These are phyloP conservation scores for Nyctalus aviator DNA, from an alignment of 2,797 vertebrate genomes.

Conservation along the genomic window DNA sequence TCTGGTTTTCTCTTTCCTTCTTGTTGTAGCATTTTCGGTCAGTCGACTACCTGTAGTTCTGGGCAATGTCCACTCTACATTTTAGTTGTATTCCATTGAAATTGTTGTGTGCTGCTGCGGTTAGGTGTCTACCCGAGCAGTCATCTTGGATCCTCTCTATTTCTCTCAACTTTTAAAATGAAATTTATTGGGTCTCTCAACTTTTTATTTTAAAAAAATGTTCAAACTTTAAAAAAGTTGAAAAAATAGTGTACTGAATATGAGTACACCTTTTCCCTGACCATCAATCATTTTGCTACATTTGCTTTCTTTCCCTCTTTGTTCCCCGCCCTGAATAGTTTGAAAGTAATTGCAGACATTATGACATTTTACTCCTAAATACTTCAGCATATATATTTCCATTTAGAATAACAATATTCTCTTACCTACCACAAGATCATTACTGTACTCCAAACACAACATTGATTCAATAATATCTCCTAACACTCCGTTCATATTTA, in stretches of 20 bases:
- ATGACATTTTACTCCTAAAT: constrained; percentile 4
- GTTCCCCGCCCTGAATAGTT: not conserved
- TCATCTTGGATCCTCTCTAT: no score
- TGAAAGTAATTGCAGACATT: not conserved
- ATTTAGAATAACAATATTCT: constrained; percentile 8
- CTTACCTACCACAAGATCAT: not conserved
- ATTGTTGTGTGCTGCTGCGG: no score
- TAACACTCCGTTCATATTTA: not conserved
- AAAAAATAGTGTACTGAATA: not conserved
- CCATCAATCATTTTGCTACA: not conserved
- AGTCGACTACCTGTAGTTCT: no score
- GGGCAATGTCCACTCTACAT: no score
- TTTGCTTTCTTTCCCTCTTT: not conserved
- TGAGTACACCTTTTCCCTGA: not conserved
- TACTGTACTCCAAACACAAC: not conserved
- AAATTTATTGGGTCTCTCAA: not conserved
- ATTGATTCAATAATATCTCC: constrained; percentile 1
- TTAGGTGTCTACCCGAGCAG: no score
- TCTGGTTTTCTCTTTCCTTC: no score
- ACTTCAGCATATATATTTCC: not conserved
- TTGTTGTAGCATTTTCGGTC: no score
- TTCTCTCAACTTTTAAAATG: not conserved
- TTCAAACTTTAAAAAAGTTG: not conserved
- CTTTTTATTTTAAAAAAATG: not conserved
- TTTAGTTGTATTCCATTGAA: no score